Percentiles rank a stretch among this genome's conserved stretches.
Evolutionary conservation across 2,797 vertebrate genomes (phyloP).

Genomic region (Enteromius radiatus): DNA sequence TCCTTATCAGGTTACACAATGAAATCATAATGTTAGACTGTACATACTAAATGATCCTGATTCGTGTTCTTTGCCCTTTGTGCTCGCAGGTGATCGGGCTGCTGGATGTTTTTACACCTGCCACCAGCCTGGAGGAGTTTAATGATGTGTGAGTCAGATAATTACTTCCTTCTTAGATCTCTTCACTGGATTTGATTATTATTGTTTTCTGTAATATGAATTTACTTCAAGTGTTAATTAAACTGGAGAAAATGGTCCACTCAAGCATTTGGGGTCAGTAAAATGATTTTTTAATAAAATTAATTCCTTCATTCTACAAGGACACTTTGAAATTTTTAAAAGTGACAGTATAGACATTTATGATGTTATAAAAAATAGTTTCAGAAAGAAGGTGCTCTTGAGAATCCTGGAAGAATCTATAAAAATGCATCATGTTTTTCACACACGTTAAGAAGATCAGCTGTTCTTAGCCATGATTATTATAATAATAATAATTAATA

Average conservation of each 20-base stretch:
- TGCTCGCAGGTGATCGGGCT: slow-evolving; percentile 91
- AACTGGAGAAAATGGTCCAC: neutral
- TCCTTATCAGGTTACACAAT: neutral
- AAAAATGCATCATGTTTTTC: neutral
- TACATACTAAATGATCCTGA: slow-evolving; percentile 18
- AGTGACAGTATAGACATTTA: neutral
- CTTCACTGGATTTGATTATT: neutral
- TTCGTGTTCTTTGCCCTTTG: slow-evolving; percentile 9
- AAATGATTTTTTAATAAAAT: neutral
- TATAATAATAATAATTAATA: neutral
- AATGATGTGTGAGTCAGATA: slow-evolving; percentile 90
- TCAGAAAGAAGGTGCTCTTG: neutral
- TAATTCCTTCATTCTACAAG: neutral
- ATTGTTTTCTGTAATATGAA: neutral
- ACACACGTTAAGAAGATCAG: neutral
- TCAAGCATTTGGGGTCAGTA: neutral
- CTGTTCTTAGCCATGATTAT: neutral
- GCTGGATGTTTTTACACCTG: slow-evolving; percentile 93
- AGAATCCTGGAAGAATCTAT: neutral
- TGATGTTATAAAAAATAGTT: neutral
- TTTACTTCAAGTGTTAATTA: neutral
- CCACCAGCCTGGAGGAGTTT: slow-evolving; percentile 91
- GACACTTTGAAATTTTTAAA: neutral
- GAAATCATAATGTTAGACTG: neutral
- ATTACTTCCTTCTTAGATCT: neutral